Conservation (phyloP, 1,140 invertebrate species). For the Drosophila ohnishii region DNA sequence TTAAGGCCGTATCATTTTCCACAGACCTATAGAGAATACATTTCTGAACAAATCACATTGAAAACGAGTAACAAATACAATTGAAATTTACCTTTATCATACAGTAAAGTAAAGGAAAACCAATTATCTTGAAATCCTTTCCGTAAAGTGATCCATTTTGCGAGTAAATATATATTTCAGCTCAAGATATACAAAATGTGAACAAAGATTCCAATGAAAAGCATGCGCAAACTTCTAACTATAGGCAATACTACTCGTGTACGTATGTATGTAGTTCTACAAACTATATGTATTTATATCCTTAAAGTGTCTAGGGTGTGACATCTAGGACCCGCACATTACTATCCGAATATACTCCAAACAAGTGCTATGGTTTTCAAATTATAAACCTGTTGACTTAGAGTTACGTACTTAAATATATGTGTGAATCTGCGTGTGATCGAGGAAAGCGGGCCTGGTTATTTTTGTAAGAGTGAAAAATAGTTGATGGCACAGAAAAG, state of each 20-base stretch:
- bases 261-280: slow-evolving; percentile 18
- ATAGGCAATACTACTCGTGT: slow-evolving; percentile 40
- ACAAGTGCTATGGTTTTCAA: slow-evolving; percentile 61
- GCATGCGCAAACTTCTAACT: slow-evolving; percentile 33
- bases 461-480: slow-evolving; percentile 45
- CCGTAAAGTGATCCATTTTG: background rate
- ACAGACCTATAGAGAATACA: background rate
- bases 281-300: slow-evolving; percentile 30
- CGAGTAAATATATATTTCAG: slow-evolving; percentile 15
- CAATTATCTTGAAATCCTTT: slow-evolving; percentile 1
- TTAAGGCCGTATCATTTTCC: background rate
- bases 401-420: slow-evolving; percentile 27
- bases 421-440: slow-evolving; percentile 24
- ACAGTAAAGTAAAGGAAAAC: background rate
- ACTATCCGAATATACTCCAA: slow-evolving; percentile 54
- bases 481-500: slow-evolving; percentile 2
- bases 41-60: background rate
- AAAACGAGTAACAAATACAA: background rate
- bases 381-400: slow-evolving; percentile 54
- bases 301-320: slow-evolving; percentile 21
- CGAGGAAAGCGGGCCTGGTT: slow-evolving; percentile 11
- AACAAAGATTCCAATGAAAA: slow-evolving; percentile 29
- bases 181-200: slow-evolving; percentile 23
- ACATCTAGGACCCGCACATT: slow-evolving; percentile 16
- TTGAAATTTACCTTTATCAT: background rate